Percentiles rank a stretch among this genome's conserved stretches.
phyloP scores from a whole-genome alignment of 2,113 vertebrate genomes.

The Isichthys henryi region DNA sequence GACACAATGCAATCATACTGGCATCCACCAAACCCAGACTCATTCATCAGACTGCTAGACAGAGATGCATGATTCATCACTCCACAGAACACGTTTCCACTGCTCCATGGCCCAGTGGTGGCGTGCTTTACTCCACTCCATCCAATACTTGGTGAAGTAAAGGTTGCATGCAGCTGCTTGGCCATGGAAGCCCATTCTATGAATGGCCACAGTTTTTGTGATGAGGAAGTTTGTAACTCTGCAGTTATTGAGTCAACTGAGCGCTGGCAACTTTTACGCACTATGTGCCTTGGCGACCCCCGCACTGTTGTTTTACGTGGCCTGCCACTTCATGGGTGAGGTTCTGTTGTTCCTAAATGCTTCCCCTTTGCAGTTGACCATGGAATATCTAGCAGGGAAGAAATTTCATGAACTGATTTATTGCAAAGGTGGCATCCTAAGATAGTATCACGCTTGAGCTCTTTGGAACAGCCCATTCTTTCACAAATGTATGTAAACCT shows the following conservation, averaged over 20 bases:
- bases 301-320: background rate
- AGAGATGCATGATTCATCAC: no score
- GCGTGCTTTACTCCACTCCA: background rate
- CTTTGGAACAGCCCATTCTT: background rate
- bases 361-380: background rate
- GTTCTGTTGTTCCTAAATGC: background rate
- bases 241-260: background rate
- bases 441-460: background rate
- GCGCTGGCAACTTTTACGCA: background rate
- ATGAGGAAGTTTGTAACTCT: background rate
- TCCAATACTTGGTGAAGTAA: background rate
- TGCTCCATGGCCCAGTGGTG: background rate
- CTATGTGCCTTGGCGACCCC: background rate
- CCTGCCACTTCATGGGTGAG: background rate
- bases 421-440: background rate
- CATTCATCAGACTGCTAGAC: no score
- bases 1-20: background rate
- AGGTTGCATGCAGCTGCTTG: background rate
- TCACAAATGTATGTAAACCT: background rate
- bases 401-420: background rate
- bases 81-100: no score
- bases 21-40: no score
- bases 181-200: background rate
- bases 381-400: background rate
- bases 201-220: background rate